A percentile compares a stretch with the other conserved stretches of the same genome.
Evolutionary conservation across 2,113 vertebrate genomes (phyloP).

Genomic region (Tenrec ecaudatus): DNA sequence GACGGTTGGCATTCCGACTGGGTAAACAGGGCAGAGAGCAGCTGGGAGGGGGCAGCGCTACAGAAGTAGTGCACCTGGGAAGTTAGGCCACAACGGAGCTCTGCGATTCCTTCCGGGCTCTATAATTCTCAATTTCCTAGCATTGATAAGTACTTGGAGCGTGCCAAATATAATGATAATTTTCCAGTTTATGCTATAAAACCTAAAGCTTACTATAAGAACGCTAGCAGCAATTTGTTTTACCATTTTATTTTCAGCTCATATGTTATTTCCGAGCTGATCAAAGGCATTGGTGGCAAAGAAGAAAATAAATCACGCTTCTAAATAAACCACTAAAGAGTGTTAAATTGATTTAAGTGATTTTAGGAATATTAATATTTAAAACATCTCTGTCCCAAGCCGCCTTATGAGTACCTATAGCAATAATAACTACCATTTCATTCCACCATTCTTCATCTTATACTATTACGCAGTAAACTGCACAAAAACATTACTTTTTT

Average conservation of each 20-base stretch:
- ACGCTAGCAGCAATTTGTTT: slow-evolving; percentile 81
- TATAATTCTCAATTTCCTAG: not conserved
- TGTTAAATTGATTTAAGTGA: slow-evolving; percentile 88
- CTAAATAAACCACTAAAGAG: slow-evolving; percentile 86
- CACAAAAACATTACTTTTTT: slow-evolving; percentile 82
- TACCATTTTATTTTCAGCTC: slow-evolving; percentile 81
- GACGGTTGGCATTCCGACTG: not conserved
- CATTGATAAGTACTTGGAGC: slow-evolving; percentile 73
- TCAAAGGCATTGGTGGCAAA: slow-evolving; percentile 86
- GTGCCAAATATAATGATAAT: slow-evolving; percentile 56
- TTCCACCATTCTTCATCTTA: slow-evolving; percentile 83
- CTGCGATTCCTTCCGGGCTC: not conserved
- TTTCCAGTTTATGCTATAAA: slow-evolving; percentile 39
- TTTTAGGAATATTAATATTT: slow-evolving; percentile 89
- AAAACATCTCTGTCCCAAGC: slow-evolving; percentile 84
- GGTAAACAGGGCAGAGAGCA: not conserved
- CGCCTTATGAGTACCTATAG: slow-evolving; percentile 84
- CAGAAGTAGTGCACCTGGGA: not conserved
- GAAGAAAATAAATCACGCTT: slow-evolving; percentile 86
- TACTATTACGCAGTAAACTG: slow-evolving; percentile 83
- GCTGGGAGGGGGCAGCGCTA: no score
- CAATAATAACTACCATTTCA: slow-evolving; percentile 84
- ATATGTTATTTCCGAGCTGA: slow-evolving; percentile 84
- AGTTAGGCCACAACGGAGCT: not conserved
- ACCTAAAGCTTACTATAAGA: slow-evolving; percentile 65